phyloP scores from a whole-genome alignment of 2,797 vertebrate species.

The Menidia menidia region DNA sequence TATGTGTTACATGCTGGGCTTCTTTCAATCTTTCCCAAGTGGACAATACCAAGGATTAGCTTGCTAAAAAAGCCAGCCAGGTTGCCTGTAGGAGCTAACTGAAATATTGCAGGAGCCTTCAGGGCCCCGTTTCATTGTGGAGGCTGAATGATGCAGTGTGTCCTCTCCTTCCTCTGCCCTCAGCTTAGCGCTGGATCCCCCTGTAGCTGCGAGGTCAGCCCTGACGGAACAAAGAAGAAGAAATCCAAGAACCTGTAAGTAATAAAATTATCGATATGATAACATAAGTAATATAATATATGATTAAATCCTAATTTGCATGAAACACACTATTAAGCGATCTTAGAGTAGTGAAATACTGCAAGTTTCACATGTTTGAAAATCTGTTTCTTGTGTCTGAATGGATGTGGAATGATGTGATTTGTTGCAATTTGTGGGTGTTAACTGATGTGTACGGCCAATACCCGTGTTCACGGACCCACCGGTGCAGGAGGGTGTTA shows the following conservation, averaged over 20 bases:
- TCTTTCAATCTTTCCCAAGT: slow-evolving; percentile 10
- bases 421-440: slow-evolving; percentile 9
- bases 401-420: slow-evolving; percentile 17
- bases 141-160: slow-evolving; percentile 76
- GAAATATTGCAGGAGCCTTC: slow-evolving; percentile 39
- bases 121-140: slow-evolving; percentile 49
- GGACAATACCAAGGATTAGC: slow-evolving; percentile 15
- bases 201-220: slow-evolving; percentile 85
- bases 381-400: slow-evolving; percentile 14
- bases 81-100: slow-evolving; percentile 18
- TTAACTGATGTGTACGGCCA: neutral
- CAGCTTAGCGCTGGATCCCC: slow-evolving; percentile 88
- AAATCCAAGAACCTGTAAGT: slow-evolving; percentile 94
- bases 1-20: slow-evolving; percentile 30
- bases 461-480: neutral
- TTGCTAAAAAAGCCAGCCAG: slow-evolving; percentile 4
- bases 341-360: slow-evolving; percentile 15
- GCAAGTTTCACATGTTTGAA: slow-evolving; percentile 24
- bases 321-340: too few relatives aligned
- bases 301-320: too few relatives aligned
- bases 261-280: neutral
- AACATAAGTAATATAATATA: too few relatives aligned
- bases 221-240: slow-evolving; percentile 88
- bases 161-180: slow-evolving; percentile 77
- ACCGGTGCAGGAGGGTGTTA: neutral